phyloP scores from a whole-genome alignment of 2,797 vertebrate species.

The Crotalus adamanteus region DNA sequence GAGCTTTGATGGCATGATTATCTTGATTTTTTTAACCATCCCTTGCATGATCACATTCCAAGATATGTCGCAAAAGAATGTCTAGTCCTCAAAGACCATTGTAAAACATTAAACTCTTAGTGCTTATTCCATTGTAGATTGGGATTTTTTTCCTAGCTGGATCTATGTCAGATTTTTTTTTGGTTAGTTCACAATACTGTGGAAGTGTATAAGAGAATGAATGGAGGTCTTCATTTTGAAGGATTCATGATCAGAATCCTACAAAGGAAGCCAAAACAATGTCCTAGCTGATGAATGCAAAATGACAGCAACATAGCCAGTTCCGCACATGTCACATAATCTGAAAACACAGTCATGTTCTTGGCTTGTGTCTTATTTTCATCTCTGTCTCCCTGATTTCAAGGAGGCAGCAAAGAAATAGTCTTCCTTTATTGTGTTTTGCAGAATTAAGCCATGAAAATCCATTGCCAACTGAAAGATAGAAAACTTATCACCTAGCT shows the following conservation, averaged over 20 bases:
- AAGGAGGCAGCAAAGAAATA: slow-evolving; percentile 23
- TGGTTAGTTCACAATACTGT: neutral
- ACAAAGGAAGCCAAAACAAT: neutral
- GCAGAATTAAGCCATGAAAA: slow-evolving; percentile 50
- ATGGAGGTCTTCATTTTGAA: neutral
- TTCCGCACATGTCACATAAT: neutral
- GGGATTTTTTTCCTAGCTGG: neutral
- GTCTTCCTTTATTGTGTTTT: slow-evolving; percentile 28
- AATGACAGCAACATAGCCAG: neutral
- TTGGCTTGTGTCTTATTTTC: neutral
- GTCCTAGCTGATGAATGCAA: neutral
- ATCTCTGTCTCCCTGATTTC: neutral
- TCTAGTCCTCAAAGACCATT: neutral
- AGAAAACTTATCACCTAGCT: slow-evolving; percentile 47
- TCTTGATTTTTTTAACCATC: neutral
- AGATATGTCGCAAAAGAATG: neutral
- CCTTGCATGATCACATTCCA: neutral
- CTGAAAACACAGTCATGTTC: neutral
- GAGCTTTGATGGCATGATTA: neutral
- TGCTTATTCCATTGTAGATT: neutral
- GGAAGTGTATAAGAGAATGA: neutral
- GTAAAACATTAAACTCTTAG: neutral
- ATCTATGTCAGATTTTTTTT: neutral
- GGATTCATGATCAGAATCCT: neutral
- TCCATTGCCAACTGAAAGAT: slow-evolving; percentile 52